Conservation (phyloP, 2,113 vertebrate species). For the Mesembrinibis cayennensis region DNA sequence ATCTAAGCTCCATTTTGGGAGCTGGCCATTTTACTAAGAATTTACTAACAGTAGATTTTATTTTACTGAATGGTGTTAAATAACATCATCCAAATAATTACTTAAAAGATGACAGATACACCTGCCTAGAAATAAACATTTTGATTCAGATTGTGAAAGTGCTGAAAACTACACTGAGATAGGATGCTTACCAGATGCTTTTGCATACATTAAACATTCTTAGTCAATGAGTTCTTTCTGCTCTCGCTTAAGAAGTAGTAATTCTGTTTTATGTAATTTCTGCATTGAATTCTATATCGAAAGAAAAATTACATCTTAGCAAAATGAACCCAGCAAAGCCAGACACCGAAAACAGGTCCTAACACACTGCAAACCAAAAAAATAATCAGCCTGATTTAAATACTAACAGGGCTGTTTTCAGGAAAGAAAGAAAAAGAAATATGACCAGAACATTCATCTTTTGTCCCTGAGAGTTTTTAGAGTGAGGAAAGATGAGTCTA, state of each 20-base stretch:
- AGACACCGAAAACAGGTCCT: background rate
- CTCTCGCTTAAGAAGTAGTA: background rate
- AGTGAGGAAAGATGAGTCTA: background rate
- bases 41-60: background rate
- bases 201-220: background rate
- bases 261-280: background rate
- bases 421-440: background rate
- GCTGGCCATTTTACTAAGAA: background rate
- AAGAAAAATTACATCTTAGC: background rate
- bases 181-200: background rate
- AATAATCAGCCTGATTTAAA: background rate
- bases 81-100: background rate
- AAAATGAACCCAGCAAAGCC: background rate
- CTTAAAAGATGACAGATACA: background rate
- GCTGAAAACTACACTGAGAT: background rate
- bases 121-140: background rate
- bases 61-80: background rate
- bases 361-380: background rate
- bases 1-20: background rate
- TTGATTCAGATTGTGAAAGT: background rate
- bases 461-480: background rate
- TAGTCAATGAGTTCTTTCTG: background rate
- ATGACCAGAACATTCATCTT: background rate
- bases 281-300: background rate
- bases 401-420: background rate